Conservation (phyloP, 2,888 invertebrate genomes). For the Drosophila quinaria region DNA sequence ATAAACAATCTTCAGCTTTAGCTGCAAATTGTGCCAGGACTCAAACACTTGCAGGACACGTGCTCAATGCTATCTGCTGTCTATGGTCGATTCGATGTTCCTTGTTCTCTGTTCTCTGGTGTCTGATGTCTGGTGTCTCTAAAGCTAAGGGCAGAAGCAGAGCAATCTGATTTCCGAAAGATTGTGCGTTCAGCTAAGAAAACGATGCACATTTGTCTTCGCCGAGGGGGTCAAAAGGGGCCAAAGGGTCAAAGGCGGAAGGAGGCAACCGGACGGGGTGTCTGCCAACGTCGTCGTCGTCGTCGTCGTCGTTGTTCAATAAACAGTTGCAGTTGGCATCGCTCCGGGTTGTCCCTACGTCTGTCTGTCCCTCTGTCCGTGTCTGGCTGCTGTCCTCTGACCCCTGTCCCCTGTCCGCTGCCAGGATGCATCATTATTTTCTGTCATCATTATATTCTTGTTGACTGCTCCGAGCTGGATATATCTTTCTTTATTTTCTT, state of each 20-base stretch:
- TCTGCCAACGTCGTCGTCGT: constrained; percentile 47
- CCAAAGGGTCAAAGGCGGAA: constrained; percentile 7
- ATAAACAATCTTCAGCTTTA: constrained; percentile 61
- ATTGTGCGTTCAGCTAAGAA: constrained; percentile 80
- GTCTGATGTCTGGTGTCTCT: constrained; percentile 19
- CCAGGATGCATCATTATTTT: constrained; percentile 81
- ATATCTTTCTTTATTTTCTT: constrained; percentile 22
- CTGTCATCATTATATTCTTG: constrained; percentile 81
- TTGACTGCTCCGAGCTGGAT: constrained; percentile 57
- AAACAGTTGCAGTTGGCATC: constrained; percentile 65
- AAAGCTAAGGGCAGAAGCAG: constrained; percentile 18
- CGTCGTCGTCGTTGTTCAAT: constrained; percentile 61
- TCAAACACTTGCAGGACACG: constrained; percentile 42
- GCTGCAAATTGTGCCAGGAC: constrained; percentile 53
- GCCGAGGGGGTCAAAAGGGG: constrained; percentile 15
- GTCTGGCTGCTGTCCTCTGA: constrained; percentile 28
- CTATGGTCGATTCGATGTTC: background rate
- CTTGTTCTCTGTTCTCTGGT: background rate
- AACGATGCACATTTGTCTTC: constrained; percentile 73
- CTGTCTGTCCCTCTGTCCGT: background rate
- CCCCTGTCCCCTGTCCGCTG: constrained; percentile 44
- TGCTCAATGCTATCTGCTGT: constrained; percentile 36
- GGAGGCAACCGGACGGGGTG: constrained; percentile 20
- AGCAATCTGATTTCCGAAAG: constrained; percentile 73
- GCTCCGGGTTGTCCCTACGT: constrained; percentile 22